Evolutionary conservation across 2,113 vertebrate species (phyloP).

Genomic region (Periophthalmus modestus): DNA sequence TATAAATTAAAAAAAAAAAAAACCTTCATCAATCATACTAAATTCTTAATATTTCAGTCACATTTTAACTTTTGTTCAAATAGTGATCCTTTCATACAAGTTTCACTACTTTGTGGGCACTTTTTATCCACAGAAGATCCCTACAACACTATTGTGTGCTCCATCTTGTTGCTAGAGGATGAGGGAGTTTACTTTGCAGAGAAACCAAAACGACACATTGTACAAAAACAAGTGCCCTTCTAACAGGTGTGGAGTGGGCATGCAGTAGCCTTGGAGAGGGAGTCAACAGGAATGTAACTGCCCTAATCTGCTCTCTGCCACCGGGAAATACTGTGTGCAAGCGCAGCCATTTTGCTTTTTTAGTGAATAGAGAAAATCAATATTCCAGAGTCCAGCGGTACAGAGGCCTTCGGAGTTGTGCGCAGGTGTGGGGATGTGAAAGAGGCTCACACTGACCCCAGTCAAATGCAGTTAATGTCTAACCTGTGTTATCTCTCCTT

Average conservation of each 20-base stretch:
- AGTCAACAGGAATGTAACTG: slow-evolving; percentile 72
- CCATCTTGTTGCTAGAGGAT: slow-evolving; percentile 20
- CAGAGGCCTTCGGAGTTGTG: slow-evolving; percentile 46
- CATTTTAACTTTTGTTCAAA: slow-evolving; percentile 3
- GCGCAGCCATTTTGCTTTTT: slow-evolving; percentile 40
- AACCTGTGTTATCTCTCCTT: slow-evolving; percentile 77
- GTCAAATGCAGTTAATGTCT: slow-evolving; percentile 75
- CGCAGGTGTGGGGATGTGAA: slow-evolving; percentile 67
- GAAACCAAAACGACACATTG: slow-evolving; percentile 56
- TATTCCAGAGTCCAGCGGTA: slow-evolving; percentile 77
- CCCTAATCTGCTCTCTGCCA: slow-evolving; percentile 58
- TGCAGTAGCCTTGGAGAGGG: slow-evolving; percentile 75
- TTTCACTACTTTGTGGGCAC: background rate
- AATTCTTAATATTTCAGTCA: no score
- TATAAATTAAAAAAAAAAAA: no score
- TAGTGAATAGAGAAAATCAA: slow-evolving; percentile 69
- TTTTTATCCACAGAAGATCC: slow-evolving; percentile 15
- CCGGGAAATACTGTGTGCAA: slow-evolving; percentile 63
- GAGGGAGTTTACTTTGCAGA: slow-evolving; percentile 13
- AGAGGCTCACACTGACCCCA: slow-evolving; percentile 67
- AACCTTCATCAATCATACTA: no score
- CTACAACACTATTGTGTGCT: slow-evolving; percentile 22
- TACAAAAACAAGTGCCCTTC: slow-evolving; percentile 61
- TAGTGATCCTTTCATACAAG: background rate
- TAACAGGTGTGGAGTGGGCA: slow-evolving; percentile 67